phyloP scores from a whole-genome alignment of 2,888 invertebrate genomes.

The Conistra vaccinii region DNA sequence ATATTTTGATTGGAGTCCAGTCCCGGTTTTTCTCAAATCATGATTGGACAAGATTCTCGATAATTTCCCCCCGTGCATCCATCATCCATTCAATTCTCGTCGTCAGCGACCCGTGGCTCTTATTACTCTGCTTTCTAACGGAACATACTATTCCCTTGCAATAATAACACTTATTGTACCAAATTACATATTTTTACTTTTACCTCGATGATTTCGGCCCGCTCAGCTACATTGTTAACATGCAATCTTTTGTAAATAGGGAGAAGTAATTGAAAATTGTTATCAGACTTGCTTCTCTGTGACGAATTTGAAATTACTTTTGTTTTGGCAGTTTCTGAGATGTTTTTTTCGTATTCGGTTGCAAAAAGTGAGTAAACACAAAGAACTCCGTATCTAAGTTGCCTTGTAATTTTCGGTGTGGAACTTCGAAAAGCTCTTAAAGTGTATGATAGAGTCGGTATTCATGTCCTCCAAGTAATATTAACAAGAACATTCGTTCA shows the following conservation, averaged over 20 bases:
- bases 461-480: constrained; percentile 18
- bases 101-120: constrained; percentile 64
- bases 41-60: constrained; percentile 56
- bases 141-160: constrained; percentile 68
- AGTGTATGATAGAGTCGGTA: constrained; percentile 12
- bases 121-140: constrained; percentile 75
- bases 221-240: constrained; percentile 28
- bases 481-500: not conserved
- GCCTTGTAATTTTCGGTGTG: constrained; percentile 52
- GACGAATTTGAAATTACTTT: constrained; percentile 63
- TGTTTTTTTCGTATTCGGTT: constrained; percentile 49
- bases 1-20: constrained; percentile 18
- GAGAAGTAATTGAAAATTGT: constrained; percentile 48
- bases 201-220: constrained; percentile 52
- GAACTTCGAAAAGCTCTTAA: constrained; percentile 19
- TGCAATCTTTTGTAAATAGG: constrained; percentile 51
- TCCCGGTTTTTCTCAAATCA: constrained; percentile 33
- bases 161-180: constrained; percentile 72
- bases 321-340: constrained; percentile 47
- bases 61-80: constrained; percentile 53
- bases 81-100: constrained; percentile 55
- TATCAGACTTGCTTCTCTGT: constrained; percentile 49
- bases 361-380: constrained; percentile 63
- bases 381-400: constrained; percentile 50
- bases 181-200: constrained; percentile 71